Percentiles rank a stretch among this genome's conserved stretches.
These are phyloP conservation scores for Patagioenas fasciata DNA, from an alignment of 2,113 vertebrate species.

Conservation along the genomic window DNA sequence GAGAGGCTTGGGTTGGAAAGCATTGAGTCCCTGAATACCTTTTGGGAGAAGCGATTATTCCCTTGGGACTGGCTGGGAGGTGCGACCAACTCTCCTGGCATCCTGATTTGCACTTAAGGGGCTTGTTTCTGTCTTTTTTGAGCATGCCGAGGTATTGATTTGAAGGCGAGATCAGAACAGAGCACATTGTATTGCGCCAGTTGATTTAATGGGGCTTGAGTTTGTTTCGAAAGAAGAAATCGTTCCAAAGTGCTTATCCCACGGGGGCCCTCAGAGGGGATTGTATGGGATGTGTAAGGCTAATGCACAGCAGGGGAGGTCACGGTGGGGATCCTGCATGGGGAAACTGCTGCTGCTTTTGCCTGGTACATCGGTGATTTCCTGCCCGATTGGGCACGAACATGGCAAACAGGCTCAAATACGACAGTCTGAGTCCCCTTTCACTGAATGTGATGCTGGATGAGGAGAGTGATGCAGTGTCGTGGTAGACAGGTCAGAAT, in stretches of 20 bases:
- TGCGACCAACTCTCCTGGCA: background rate
- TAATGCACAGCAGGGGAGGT: background rate
- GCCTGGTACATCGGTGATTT: background rate
- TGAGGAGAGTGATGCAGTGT: background rate
- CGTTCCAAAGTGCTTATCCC: background rate
- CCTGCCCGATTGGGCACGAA: fast-evolving
- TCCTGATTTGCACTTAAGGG: background rate
- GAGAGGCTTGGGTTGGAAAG: background rate
- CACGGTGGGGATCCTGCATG: background rate
- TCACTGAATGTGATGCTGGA: background rate
- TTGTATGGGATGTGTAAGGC: background rate
- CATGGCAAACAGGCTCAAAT: background rate
- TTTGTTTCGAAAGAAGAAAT: background rate
- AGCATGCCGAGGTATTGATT: background rate
- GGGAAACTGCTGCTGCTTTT: background rate
- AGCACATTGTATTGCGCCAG: background rate
- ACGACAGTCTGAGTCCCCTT: background rate
- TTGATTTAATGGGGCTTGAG: background rate
- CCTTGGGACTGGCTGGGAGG: background rate
- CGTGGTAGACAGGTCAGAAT: background rate
- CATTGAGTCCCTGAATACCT: background rate
- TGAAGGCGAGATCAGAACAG: background rate
- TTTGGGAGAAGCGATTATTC: background rate
- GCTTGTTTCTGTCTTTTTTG: background rate
- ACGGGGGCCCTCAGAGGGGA: background rate